A percentile compares a stretch with the other conserved stretches of the same genome.
These are phyloP conservation scores for Psettodes erumei DNA, from an alignment of 2,113 vertebrate genomes.

Conservation along the genomic window DNA sequence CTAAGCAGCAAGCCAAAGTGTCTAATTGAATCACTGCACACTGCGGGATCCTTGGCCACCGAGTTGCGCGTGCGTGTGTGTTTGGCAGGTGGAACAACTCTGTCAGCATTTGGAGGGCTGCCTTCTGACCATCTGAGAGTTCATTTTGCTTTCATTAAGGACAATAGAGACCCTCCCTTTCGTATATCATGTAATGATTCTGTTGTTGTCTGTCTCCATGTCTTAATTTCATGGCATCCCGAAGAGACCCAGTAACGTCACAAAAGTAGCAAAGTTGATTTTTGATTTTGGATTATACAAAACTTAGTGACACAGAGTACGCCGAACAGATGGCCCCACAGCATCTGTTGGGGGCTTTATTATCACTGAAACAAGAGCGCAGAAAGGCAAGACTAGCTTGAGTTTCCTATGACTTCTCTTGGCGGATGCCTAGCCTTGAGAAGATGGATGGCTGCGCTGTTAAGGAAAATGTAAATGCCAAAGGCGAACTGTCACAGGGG, in stretches of 20 bases:
- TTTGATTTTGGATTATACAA: neutral
- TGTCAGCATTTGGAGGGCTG: constrained; percentile 48
- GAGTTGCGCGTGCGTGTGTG: constrained; percentile 27
- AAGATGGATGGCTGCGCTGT: constrained; percentile 46
- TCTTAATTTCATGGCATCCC: constrained; percentile 14
- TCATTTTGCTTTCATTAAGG: constrained; percentile 45
- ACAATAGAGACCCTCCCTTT: constrained; percentile 17
- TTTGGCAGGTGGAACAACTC: constrained; percentile 47
- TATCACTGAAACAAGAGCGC: constrained; percentile 9
- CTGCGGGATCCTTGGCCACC: constrained; percentile 15
- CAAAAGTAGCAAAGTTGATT: neutral
- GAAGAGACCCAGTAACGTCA: neutral
- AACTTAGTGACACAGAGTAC: neutral
- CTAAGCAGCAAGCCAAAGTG: constrained; percentile 32
- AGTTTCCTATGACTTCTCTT: constrained; percentile 6
- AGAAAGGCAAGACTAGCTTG: neutral
- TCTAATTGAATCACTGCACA: constrained; percentile 64
- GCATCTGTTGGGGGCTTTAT: constrained; percentile 11
- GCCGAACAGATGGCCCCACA: constrained; percentile 13
- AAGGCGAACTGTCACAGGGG: constrained; percentile 42
- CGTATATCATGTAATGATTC: constrained; percentile 2
- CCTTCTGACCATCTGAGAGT: constrained; percentile 46
- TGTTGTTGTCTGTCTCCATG: constrained; percentile 4
- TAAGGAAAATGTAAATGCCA: constrained; percentile 44
- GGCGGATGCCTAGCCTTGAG: constrained; percentile 11